phyloP scores from a whole-genome alignment of 2,113 vertebrate genomes.

The Solea senegalensis region DNA sequence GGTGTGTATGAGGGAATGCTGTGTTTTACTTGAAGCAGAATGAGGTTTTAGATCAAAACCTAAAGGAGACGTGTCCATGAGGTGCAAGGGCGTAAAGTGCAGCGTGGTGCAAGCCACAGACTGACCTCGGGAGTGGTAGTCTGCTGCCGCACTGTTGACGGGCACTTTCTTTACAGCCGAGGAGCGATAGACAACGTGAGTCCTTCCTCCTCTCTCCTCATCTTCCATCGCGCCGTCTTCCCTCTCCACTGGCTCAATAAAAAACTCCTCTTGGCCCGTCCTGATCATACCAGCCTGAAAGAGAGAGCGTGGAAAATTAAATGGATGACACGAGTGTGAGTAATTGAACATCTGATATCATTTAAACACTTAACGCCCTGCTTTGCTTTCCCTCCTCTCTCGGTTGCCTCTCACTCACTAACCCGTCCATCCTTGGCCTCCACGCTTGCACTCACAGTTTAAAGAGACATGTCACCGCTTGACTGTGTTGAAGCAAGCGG shows the following conservation, averaged over 20 bases:
- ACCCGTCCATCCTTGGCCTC: conserved; percentile 4
- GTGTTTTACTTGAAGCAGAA: conserved; percentile 9
- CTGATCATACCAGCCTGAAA: conserved; percentile 96
- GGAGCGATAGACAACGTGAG: conserved; percentile 92
- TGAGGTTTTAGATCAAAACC: too few relatives aligned
- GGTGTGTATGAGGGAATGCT: conserved; percentile 23
- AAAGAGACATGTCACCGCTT: conserved; percentile 2
- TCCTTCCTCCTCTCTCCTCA: conserved; percentile 82
- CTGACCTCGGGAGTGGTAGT: conserved; percentile 89
- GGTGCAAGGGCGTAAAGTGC: background rate
- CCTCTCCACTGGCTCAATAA: conserved; percentile 93
- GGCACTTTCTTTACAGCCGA: conserved; percentile 83
- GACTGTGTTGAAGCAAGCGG: conserved; percentile 9
- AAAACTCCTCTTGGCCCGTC: conserved; percentile 95
- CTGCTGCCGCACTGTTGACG: conserved; percentile 43
- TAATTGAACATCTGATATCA: conserved; percentile 41
- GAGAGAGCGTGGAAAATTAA: conserved; percentile 45
- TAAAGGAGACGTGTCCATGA: too few relatives aligned
- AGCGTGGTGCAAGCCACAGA: conserved; percentile 31
- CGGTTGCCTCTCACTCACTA: background rate
- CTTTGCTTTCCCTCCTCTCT: background rate
- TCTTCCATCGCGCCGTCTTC: conserved; percentile 75
- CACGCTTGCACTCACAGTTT: conserved; percentile 10
- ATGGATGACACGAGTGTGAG: conserved; percentile 30
- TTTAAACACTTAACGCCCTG: background rate